Conservation (phyloP, 1,140 invertebrate genomes). For the Listronotus oregonensis region DNA sequence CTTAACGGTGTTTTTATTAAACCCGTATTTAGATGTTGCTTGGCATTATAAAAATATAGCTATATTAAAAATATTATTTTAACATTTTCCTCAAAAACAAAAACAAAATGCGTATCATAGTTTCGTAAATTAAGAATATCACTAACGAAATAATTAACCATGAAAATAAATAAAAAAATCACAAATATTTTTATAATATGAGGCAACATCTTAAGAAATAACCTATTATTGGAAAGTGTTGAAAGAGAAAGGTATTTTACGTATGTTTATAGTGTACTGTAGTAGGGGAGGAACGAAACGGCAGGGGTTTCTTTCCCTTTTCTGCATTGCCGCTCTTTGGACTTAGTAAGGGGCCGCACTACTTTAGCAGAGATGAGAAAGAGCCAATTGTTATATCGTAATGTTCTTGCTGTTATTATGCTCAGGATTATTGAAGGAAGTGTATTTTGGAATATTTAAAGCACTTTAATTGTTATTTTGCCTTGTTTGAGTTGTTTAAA, state of each 20-base stretch:
- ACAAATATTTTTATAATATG: background rate
- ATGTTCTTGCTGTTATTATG: conserved; percentile 37
- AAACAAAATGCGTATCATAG: no score
- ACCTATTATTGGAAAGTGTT: conserved; percentile 55
- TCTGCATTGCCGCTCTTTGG: conserved; percentile 51
- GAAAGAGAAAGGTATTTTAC: conserved; percentile 53
- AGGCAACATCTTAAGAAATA: background rate
- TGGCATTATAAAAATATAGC: conserved; percentile 24
- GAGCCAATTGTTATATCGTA: conserved; percentile 44
- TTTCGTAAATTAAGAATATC: no score
- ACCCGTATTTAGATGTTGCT: conserved; percentile 1
- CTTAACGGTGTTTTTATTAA: conserved; percentile 20
- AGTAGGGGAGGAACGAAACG: conserved; percentile 47
- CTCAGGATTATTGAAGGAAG: conserved; percentile 33
- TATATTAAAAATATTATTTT: conserved; percentile 3
- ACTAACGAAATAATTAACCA: background rate
- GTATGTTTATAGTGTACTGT: conserved; percentile 57
- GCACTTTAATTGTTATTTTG: no score
- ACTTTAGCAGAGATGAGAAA: conserved; percentile 49
- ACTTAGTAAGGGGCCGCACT: conserved; percentile 47
- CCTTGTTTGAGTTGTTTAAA: background rate
- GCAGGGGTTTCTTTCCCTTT: conserved; percentile 40
- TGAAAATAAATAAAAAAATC: no score
- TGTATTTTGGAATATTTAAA: conserved; percentile 14
- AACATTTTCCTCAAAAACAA: background rate